phyloP scores from a whole-genome alignment of 1,140 invertebrate genomes.

The Trichonephila inaurata region DNA sequence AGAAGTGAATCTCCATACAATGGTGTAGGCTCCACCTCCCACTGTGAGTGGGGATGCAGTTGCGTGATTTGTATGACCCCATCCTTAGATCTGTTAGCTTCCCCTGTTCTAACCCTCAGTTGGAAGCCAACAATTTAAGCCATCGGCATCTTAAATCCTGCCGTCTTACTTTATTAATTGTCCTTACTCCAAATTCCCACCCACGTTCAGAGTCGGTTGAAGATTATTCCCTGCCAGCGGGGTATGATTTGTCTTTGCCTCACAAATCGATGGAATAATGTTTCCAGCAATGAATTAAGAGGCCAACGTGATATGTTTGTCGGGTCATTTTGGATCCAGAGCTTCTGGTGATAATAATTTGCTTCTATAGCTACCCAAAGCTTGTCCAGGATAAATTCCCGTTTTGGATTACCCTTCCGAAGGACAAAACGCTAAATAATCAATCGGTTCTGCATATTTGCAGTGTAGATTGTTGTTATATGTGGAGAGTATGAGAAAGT shows the following conservation, averaged over 20 bases:
- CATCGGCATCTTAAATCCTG: conserved; percentile 69
- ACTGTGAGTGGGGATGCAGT: conserved; percentile 18
- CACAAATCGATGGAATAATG: conserved; percentile 68
- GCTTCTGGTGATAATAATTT: conserved; percentile 46
- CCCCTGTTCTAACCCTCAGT: conserved; percentile 38
- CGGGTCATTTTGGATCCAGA: conserved; percentile 19
- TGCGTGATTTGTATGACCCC: conserved; percentile 72
- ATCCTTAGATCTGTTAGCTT: conserved; percentile 41
- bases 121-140: conserved; percentile 66
- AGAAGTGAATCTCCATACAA: conserved; percentile 64
- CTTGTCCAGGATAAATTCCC: conserved; percentile 19
- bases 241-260: conserved; percentile 58
- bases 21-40: conserved; percentile 45
- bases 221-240: conserved; percentile 71
- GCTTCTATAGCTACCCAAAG: neutral
- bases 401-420: neutral
- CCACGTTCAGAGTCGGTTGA: conserved; percentile 45
- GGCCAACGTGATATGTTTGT: conserved; percentile 42
- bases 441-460: neutral
- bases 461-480: neutral
- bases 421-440: neutral
- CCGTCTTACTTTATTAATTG: conserved; percentile 73
- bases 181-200: conserved; percentile 60
- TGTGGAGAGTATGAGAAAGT: neutral
- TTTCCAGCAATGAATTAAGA: conserved; percentile 67